phyloP scores from a whole-genome alignment of 2,113 vertebrate genomes.

The Tenrec ecaudatus region DNA sequence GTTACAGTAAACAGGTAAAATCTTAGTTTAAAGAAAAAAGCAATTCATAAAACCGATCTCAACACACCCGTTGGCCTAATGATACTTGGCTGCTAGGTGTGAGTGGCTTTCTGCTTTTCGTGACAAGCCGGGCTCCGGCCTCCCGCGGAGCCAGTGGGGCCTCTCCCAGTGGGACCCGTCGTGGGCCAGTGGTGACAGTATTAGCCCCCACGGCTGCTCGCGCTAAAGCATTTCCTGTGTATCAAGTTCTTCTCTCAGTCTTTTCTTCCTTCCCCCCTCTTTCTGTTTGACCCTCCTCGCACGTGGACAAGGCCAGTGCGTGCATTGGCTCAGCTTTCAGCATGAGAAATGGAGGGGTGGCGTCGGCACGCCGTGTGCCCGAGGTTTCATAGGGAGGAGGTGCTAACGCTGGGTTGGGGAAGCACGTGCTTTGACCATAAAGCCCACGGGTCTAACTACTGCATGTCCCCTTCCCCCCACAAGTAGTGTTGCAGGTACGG shows the following conservation, averaged over 20 bases:
- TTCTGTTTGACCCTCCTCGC: conserved; percentile 30
- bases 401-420: conserved; percentile 5
- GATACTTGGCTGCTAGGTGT: not conserved
- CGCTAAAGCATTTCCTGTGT: not conserved
- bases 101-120: not conserved
- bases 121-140: not conserved
- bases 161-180: not conserved
- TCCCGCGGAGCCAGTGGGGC: not conserved
- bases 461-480: not conserved
- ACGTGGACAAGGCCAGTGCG: not conserved
- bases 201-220: accelerated
- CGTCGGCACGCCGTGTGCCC: not conserved
- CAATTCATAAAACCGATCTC: conserved; percentile 8
- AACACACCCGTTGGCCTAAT: not conserved
- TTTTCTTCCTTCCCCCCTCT: not conserved
- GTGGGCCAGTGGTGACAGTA: not conserved
- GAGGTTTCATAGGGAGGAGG: not conserved
- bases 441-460: not conserved
- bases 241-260: conserved; percentile 2
- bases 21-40: conserved; percentile 15
- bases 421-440: not conserved
- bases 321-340: not conserved
- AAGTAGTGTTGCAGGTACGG: not conserved
- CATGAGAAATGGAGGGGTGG: not conserved
- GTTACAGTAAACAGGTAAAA: conserved; percentile 38